These are phyloP conservation scores for Geotrypetes seraphini DNA, from an alignment of 2,797 vertebrate genomes.

Conservation along the genomic window DNA sequence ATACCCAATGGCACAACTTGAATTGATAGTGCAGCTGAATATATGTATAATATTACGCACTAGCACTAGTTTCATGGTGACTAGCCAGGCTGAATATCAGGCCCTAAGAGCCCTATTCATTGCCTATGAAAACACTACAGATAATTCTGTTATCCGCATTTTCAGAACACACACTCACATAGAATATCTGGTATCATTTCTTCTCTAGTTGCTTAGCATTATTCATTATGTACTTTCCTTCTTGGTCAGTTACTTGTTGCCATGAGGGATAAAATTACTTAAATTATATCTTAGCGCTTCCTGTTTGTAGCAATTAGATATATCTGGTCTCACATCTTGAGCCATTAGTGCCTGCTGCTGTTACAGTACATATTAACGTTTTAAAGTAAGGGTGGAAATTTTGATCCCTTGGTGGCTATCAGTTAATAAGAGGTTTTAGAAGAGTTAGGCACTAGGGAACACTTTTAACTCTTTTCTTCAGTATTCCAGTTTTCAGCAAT, in stretches of 20 bases:
- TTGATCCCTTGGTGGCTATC: constrained; percentile 27
- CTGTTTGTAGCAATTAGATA: constrained; percentile 25
- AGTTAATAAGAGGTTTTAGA: constrained; percentile 28
- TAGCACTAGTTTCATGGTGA: too few relatives aligned
- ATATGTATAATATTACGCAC: too few relatives aligned
- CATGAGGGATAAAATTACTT: constrained; percentile 25
- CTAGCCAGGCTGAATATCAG: too few relatives aligned
- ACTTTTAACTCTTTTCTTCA: constrained; percentile 33
- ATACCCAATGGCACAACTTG: too few relatives aligned
- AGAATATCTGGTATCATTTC: too few relatives aligned
- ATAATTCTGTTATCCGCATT: too few relatives aligned
- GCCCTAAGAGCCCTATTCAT: too few relatives aligned
- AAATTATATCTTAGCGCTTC: constrained; percentile 31
- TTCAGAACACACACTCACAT: too few relatives aligned
- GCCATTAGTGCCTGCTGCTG: constrained; percentile 22
- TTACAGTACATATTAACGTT: constrained; percentile 41
- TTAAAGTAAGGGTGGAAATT: constrained; percentile 28
- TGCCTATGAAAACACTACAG: too few relatives aligned
- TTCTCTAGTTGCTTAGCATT: too few relatives aligned
- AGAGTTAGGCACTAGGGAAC: constrained; percentile 35
- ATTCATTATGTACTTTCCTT: constrained; percentile 16
- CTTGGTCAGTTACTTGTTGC: constrained; percentile 13
- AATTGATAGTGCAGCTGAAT: too few relatives aligned
- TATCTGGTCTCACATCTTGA: constrained; percentile 25
- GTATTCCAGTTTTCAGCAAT: constrained; percentile 19